These are phyloP conservation scores for Hemichromis elongatus DNA, from an alignment of 2,113 vertebrate genomes.

Conservation along the genomic window DNA sequence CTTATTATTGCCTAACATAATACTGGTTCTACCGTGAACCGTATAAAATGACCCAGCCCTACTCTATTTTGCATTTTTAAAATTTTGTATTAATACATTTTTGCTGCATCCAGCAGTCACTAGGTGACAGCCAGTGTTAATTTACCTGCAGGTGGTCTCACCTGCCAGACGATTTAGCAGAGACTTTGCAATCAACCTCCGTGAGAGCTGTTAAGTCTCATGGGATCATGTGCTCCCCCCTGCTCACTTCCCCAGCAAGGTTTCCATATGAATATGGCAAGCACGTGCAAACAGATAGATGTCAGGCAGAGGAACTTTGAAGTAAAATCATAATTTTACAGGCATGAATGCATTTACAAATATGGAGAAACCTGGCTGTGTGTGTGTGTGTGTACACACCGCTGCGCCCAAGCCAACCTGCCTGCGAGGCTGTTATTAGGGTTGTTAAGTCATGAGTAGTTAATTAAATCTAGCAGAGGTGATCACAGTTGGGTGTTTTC, in stretches of 20 bases:
- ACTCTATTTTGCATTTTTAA: not conserved
- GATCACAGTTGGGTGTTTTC: slow-evolving; percentile 22
- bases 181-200: not conserved
- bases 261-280: not conserved
- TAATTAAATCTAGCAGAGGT: slow-evolving; percentile 61
- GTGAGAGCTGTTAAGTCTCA: not conserved
- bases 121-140: not conserved
- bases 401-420: not conserved
- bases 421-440: slow-evolving; percentile 45
- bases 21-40: too few relatives aligned
- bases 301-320: not conserved
- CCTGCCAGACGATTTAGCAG: slow-evolving; percentile 1
- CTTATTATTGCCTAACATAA: too few relatives aligned
- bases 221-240: slow-evolving; percentile 5
- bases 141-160: not conserved
- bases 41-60: too few relatives aligned
- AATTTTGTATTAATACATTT: not conserved
- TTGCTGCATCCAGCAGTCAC: not conserved
- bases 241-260: not conserved
- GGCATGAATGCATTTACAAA: not conserved
- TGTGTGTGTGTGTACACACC: not conserved
- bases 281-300: not conserved
- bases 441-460: slow-evolving; percentile 38
- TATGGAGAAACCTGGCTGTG: not conserved
- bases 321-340: not conserved